A percentile compares a stretch with the other conserved stretches of the same genome.
Conservation (phyloP, 1,140 invertebrate species). For the Sitobion miscanthi region DNA sequence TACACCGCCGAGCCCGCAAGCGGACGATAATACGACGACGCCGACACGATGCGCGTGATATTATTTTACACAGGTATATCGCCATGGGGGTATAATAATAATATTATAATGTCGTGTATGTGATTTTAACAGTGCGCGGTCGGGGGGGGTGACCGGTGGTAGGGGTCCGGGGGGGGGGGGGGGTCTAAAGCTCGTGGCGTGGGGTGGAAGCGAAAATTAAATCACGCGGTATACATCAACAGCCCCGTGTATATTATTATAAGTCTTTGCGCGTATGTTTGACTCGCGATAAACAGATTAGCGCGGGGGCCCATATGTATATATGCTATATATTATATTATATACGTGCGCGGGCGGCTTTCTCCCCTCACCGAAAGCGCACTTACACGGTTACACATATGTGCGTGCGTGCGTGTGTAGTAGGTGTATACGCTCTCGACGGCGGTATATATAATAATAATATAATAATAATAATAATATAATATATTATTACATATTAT, state of each 20-base stretch:
- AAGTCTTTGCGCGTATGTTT: conserved; percentile 15
- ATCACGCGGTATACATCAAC: background rate
- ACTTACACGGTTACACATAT: background rate
- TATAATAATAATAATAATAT: too few relatives aligned
- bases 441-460: background rate
- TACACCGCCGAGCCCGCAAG: too few relatives aligned
- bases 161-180: too few relatives aligned
- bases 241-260: too few relatives aligned
- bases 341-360: background rate
- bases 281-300: conserved; percentile 43
- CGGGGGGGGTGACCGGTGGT: background rate
- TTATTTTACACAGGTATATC: too few relatives aligned
- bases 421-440: background rate
- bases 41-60: too few relatives aligned
- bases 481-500: background rate
- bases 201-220: background rate
- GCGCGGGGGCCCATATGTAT: background rate
- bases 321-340: too few relatives aligned
- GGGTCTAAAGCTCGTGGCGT: background rate
- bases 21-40: too few relatives aligned
- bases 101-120: background rate
- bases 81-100: background rate
- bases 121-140: background rate
- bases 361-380: background rate
- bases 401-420: background rate